phyloP scores from a whole-genome alignment of 2,113 vertebrate species.

The Sterrhoptilus dennistouni region DNA sequence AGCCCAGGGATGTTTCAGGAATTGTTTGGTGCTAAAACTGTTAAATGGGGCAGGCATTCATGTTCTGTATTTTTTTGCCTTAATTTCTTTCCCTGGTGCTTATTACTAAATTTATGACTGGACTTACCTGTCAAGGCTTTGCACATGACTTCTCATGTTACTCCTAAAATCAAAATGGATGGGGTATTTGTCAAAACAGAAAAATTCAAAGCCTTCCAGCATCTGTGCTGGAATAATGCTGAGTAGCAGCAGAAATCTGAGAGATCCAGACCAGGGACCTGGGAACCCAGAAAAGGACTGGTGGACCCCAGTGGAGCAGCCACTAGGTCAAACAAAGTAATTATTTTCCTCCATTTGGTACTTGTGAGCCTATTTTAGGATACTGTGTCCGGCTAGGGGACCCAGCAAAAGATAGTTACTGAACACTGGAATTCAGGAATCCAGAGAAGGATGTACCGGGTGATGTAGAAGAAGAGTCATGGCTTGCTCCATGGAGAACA shows the following conservation, averaged over 20 bases:
- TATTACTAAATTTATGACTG: background rate
- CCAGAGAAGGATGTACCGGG: background rate
- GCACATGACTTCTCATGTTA: background rate
- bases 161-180: background rate
- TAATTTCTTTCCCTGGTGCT: background rate
- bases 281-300: background rate
- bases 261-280: background rate
- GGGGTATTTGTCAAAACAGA: background rate
- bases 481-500: background rate
- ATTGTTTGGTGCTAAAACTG: background rate
- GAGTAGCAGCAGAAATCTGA: background rate
- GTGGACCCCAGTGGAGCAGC: no score
- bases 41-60: background rate
- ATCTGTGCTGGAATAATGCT: background rate
- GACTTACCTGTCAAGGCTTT: background rate
- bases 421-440: background rate
- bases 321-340: background rate
- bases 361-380: background rate
- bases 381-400: fast-evolving
- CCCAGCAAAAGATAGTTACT: background rate
- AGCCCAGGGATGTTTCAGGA: background rate
- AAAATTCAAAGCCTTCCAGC: background rate
- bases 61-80: background rate
- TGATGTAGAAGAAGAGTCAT: fast-evolving
- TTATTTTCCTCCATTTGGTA: background rate